phyloP scores from a whole-genome alignment of 37 sponge, comb jelly and placozoan species.

The Cliona cf. orientalis region DNA sequence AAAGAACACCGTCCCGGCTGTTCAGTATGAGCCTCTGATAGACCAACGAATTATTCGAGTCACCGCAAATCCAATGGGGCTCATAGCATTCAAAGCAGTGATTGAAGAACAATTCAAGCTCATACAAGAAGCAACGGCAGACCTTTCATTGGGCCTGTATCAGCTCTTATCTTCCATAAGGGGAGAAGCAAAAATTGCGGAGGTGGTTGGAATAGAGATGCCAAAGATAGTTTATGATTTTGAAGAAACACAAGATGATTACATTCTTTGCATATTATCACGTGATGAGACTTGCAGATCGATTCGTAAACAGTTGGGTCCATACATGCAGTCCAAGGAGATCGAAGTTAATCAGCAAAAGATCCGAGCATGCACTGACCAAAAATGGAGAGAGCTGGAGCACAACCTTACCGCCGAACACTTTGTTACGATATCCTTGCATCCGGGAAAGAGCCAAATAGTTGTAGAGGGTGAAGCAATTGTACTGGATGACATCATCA shows the following conservation, averaged over 20 bases:
- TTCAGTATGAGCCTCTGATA: neutral
- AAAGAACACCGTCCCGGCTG: neutral
- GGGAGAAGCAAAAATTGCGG: conserved; percentile 1
- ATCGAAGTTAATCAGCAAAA: neutral
- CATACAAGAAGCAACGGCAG: neutral
- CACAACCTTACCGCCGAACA: neutral
- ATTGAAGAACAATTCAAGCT: neutral
- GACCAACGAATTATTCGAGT: neutral
- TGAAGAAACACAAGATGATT: conserved; percentile 2
- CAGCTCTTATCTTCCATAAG: conserved; percentile 5
- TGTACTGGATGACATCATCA: neutral
- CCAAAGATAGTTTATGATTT: conserved; percentile 2
- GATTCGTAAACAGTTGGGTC: neutral
- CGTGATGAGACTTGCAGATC: neutral
- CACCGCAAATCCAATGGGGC: neutral
- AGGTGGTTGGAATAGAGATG: neutral
- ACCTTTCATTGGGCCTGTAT: neutral
- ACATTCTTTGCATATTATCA: neutral
- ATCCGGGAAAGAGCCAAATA: neutral
- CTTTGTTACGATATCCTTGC: conserved; percentile 20
- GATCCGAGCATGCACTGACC: neutral
- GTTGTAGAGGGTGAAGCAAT: conserved; percentile 6
- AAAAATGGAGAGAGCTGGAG: conserved; percentile 18
- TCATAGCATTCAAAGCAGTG: neutral
- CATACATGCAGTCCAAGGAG: neutral